These are phyloP conservation scores for Tortrix viridana DNA, from an alignment of 2,888 invertebrate species.

Conservation along the genomic window DNA sequence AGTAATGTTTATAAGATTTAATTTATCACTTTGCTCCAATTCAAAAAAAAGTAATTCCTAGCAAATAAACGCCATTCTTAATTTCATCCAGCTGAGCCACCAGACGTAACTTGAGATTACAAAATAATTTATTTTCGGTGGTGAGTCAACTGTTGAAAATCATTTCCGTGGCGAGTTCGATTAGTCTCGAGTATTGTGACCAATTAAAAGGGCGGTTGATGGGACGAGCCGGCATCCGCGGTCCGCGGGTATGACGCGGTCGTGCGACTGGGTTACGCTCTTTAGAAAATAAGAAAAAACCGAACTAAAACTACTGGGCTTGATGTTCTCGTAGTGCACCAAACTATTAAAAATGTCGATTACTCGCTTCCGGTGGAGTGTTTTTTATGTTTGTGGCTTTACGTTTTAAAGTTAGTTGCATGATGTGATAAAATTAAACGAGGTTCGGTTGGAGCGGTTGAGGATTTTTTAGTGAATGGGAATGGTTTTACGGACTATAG, in stretches of 20 bases:
- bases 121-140: constrained; percentile 40
- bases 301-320: constrained; percentile 30
- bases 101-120: constrained; percentile 25
- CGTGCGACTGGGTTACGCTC: constrained; percentile 59
- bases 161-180: constrained; percentile 73
- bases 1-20: too few species aligned
- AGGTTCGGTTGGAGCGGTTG: constrained; percentile 7
- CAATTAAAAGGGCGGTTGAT: constrained; percentile 71
- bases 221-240: constrained; percentile 77
- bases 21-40: too few species aligned
- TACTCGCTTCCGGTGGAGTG: constrained; percentile 32
- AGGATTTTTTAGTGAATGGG: constrained; percentile 9
- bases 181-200: constrained; percentile 80
- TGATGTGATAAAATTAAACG: constrained; percentile 33
- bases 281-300: constrained; percentile 40
- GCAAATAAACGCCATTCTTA: not conserved
- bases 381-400: constrained; percentile 24
- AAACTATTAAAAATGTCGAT: constrained; percentile 38
- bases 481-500: not conserved
- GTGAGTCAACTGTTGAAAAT: constrained; percentile 67
- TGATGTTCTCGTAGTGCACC: constrained; percentile 34
- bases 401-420: constrained; percentile 20
- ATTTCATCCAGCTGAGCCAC: not conserved
- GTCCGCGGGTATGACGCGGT: constrained; percentile 68
- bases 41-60: not conserved